A percentile compares a stretch with the other conserved stretches of the same genome.
These are phyloP conservation scores for Morone chrysops DNA, from an alignment of 2,113 vertebrate genomes.

Conservation along the genomic window DNA sequence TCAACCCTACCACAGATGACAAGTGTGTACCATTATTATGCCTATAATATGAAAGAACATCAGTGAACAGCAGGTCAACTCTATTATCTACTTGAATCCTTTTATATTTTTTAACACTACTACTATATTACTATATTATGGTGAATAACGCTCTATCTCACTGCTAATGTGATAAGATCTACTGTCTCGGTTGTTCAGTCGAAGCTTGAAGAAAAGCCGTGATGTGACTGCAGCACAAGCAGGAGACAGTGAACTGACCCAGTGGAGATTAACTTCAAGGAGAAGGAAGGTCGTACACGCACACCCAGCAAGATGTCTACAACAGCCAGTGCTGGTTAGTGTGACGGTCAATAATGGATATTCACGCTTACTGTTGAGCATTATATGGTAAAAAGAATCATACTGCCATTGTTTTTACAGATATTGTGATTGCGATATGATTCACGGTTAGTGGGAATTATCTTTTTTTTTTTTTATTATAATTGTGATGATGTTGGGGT, in stretches of 20 bases:
- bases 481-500: no score
- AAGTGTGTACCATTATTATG: background rate
- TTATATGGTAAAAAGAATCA: no score
- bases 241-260: background rate
- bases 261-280: slow-evolving; percentile 9
- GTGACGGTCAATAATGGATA: background rate
- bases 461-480: no score
- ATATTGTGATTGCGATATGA: no score
- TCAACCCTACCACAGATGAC: background rate
- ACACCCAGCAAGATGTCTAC: background rate
- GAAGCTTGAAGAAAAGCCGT: slow-evolving; percentile 11
- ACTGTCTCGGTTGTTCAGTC: background rate
- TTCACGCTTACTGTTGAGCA: background rate
- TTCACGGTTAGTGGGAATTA: no score
- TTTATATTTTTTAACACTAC: background rate
- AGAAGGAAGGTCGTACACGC: background rate
- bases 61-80: background rate
- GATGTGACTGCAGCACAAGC: slow-evolving; percentile 10
- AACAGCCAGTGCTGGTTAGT: background rate
- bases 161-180: slow-evolving; percentile 5
- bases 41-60: background rate
- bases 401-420: no score
- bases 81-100: background rate
- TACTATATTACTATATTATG: background rate
- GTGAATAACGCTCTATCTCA: background rate